phyloP scores from a whole-genome alignment of 2,113 vertebrate species.

The Myrmophylax atrothorax region DNA sequence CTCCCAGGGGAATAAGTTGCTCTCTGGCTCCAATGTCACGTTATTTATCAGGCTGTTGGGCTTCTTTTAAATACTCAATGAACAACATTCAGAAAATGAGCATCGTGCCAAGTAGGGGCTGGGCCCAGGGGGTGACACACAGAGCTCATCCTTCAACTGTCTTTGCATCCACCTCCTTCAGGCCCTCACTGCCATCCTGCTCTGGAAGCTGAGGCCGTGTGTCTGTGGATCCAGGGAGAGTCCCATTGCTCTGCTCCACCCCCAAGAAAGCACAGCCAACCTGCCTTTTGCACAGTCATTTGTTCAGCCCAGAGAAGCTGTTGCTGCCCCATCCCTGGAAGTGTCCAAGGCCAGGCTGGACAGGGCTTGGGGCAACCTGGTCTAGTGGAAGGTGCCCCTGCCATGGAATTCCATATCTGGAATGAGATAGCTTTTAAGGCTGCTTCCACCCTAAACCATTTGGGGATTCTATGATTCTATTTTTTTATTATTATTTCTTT shows the following conservation, averaged over 20 bases:
- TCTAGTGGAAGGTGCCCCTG: neutral
- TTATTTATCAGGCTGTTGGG: neutral
- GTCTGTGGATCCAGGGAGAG: neutral
- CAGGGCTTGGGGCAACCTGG: neutral
- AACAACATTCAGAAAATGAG: neutral
- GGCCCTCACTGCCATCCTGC: neutral
- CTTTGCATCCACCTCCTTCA: neutral
- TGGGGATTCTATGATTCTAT: neutral
- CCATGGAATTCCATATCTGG: too few relatives aligned
- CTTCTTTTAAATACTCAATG: neutral
- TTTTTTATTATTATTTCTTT: neutral
- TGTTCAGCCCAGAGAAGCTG: neutral
- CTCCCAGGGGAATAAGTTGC: neutral
- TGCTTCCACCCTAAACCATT: neutral
- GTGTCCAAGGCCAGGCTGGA: neutral
- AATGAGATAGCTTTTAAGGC: neutral
- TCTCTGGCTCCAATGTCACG: neutral
- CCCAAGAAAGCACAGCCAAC: neutral
- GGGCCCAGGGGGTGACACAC: neutral
- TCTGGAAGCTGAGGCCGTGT: neutral
- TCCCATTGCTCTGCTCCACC: neutral
- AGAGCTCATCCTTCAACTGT: neutral
- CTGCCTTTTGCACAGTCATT: neutral
- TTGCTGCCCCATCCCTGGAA: neutral
- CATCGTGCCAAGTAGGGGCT: neutral